phyloP scores from a whole-genome alignment of 2,888 invertebrate genomes.

The Dioctria rufipes region DNA sequence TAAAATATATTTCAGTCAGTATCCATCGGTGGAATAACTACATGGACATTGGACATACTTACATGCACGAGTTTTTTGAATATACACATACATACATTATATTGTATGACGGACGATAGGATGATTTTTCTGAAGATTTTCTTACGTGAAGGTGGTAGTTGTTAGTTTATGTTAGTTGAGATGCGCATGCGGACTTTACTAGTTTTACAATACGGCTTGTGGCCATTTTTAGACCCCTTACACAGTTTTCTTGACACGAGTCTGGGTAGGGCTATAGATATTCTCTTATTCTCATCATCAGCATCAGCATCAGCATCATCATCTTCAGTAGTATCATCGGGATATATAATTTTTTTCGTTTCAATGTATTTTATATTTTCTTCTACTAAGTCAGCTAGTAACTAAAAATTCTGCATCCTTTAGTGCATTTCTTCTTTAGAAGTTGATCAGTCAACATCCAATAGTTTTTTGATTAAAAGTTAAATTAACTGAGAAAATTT shows the following conservation, averaged over 20 bases:
- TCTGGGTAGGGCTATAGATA: constrained; percentile 43
- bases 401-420: constrained; percentile 69
- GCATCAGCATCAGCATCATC: constrained; percentile 8
- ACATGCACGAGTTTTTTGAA: too few species aligned
- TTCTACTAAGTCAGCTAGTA: constrained; percentile 44
- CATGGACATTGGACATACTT: too few species aligned
- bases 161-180: background rate
- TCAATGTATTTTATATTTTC: constrained; percentile 27
- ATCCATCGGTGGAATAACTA: background rate
- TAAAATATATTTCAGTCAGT: constrained; percentile 40
- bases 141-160: constrained; percentile 22
- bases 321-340: too few species aligned
- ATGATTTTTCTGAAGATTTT: constrained; percentile 39
- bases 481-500: constrained; percentile 4
- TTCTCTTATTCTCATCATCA: constrained; percentile 18
- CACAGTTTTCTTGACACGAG: constrained; percentile 46
- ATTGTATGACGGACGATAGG: background rate
- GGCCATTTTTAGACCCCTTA: constrained; percentile 62
- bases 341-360: background rate
- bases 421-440: constrained; percentile 72
- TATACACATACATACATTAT: background rate
- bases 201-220: constrained; percentile 53
- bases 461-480: constrained; percentile 40
- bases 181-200: constrained; percentile 29
- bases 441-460: constrained; percentile 69